A percentile compares a stretch with the other conserved stretches of the same genome.
Conservation (phyloP, 2,797 vertebrate species). For the Alcedo quadribrachys region DNA sequence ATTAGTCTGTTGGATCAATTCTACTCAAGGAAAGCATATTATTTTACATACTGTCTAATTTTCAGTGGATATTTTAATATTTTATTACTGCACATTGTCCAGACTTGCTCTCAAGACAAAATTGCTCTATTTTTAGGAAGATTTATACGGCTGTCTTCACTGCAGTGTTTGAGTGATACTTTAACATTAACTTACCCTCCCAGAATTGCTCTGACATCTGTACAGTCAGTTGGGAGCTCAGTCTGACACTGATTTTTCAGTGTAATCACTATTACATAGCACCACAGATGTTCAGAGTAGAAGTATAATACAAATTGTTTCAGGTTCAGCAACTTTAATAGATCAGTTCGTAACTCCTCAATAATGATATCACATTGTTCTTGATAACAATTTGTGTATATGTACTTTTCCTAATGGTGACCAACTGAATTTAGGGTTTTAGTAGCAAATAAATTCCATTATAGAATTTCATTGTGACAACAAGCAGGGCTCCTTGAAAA, state of each 20-base stretch:
- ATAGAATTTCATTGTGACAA: neutral
- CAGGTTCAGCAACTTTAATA: neutral
- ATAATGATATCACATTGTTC: neutral
- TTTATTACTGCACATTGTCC: neutral
- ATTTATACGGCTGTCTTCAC: slow-evolving; percentile 13
- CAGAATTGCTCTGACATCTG: neutral
- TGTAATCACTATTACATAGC: neutral
- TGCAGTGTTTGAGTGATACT: neutral
- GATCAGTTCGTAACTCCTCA: neutral
- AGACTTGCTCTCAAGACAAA: slow-evolving; percentile 16
- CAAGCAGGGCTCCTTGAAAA: neutral
- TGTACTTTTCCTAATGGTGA: neutral
- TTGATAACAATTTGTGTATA: neutral
- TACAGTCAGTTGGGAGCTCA: neutral
- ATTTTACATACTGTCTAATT: neutral
- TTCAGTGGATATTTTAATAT: neutral
- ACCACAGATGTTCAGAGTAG: neutral
- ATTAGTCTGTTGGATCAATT: neutral
- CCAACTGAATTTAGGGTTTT: neutral
- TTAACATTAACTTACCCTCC: neutral
- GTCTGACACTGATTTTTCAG: slow-evolving; percentile 33
- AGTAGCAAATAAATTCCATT: neutral
- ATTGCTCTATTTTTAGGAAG: neutral
- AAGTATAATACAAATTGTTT: neutral
- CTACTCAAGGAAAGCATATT: neutral